These are phyloP conservation scores for Drosophila falleni DNA, from an alignment of 2,888 invertebrate species.

Conservation along the genomic window DNA sequence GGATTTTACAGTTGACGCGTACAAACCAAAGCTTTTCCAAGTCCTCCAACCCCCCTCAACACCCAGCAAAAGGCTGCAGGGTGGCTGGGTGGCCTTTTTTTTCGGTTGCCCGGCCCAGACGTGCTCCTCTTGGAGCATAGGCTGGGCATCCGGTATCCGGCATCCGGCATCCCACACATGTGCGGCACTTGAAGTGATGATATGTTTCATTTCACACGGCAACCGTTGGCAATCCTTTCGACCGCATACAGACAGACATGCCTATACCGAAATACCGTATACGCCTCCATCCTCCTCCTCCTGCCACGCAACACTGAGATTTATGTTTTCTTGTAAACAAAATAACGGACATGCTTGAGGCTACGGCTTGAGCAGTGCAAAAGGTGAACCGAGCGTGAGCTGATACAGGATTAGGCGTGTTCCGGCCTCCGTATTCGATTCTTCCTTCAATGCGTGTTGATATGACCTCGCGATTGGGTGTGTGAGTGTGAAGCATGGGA, in stretches of 20 bases:
- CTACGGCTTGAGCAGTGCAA: slow-evolving; percentile 34
- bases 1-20: slow-evolving; percentile 81
- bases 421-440: slow-evolving; percentile 35
- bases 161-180: slow-evolving; percentile 56
- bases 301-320: slow-evolving; percentile 58
- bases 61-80: slow-evolving; percentile 8
- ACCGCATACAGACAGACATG: slow-evolving; percentile 73
- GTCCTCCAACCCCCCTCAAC: slow-evolving; percentile 8
- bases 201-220: slow-evolving; percentile 82
- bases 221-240: slow-evolving; percentile 73
- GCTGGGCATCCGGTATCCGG: slow-evolving; percentile 27
- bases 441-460: slow-evolving; percentile 48
- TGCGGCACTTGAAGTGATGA: slow-evolving; percentile 73
- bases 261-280: slow-evolving; percentile 37
- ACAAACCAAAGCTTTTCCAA: slow-evolving; percentile 69
- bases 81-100: slow-evolving; percentile 36
- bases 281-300: slow-evolving; percentile 17
- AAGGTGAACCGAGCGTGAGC: slow-evolving; percentile 53
- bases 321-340: slow-evolving; percentile 80
- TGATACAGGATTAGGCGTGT: slow-evolving; percentile 68
- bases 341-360: slow-evolving; percentile 77
- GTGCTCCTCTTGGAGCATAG: slow-evolving; percentile 45
- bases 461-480: slow-evolving; percentile 36
- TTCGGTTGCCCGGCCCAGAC: slow-evolving; percentile 44
- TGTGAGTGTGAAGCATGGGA: slow-evolving; percentile 26